phyloP scores from a whole-genome alignment of 2,797 vertebrate genomes.

The Neomorphus geoffroyi region DNA sequence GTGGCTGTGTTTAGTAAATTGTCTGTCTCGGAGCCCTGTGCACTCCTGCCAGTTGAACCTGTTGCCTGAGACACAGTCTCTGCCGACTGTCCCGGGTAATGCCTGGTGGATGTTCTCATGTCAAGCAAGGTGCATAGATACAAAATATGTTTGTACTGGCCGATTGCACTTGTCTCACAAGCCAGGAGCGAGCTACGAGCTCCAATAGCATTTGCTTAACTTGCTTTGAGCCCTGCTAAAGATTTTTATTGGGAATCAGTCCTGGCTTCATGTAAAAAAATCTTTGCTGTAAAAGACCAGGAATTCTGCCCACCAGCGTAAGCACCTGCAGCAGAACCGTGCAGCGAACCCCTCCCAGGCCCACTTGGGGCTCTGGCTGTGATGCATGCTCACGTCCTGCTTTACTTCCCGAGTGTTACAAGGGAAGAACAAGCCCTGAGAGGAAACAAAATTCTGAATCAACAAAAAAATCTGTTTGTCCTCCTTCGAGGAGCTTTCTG shows the following conservation, averaged over 20 bases:
- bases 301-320: not conserved
- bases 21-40: not conserved
- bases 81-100: not conserved
- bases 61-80: not conserved
- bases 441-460: not conserved
- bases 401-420: not conserved
- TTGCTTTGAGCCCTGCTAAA: not conserved
- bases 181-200: not conserved
- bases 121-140: not conserved
- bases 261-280: not conserved
- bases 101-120: not conserved
- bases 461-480: not conserved
- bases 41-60: not conserved
- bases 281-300: not conserved
- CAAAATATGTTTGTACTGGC: not conserved
- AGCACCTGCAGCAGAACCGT: not conserved
- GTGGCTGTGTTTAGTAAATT: not conserved
- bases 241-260: not conserved
- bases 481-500: not conserved
- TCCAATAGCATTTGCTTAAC: not conserved
- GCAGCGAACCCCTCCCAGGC: not conserved
- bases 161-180: not conserved
- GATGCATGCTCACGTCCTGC: not conserved
- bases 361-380: fast-evolving
- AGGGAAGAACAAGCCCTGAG: not conserved